Conservation (phyloP, 2,113 vertebrate species). For the Ptilonorhynchus violaceus region DNA sequence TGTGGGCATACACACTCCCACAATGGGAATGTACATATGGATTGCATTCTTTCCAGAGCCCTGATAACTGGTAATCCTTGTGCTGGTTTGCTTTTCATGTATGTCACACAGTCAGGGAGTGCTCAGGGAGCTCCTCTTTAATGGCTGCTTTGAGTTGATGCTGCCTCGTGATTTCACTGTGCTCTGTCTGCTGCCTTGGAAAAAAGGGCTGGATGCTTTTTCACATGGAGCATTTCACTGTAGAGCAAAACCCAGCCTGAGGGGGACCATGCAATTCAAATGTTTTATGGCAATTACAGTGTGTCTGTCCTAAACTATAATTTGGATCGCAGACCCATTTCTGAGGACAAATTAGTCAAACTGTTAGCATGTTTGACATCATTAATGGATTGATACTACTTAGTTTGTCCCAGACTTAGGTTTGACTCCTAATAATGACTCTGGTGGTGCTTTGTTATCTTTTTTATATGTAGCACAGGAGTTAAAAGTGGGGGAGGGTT, state of each 20-base stretch:
- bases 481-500: not conserved
- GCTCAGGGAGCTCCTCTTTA: not conserved
- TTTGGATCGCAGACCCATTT: not conserved
- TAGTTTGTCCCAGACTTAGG: not conserved
- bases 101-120: not conserved
- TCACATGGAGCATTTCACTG: not conserved
- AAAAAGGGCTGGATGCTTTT: not conserved
- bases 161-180: not conserved
- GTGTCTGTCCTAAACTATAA: not conserved
- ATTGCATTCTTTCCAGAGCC: not conserved
- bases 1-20: slow-evolving; percentile 17
- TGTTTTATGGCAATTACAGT: not conserved
- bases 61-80: not conserved
- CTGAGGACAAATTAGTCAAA: not conserved
- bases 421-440: not conserved
- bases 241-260: not conserved
- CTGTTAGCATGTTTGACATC: not conserved
- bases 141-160: not conserved
- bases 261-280: not conserved
- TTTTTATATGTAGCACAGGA: not conserved
- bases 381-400: not conserved
- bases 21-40: not conserved
- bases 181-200: not conserved
- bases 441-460: not conserved
- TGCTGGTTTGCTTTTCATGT: not conserved